Evolutionary conservation across 2,113 vertebrate species (phyloP).

Genomic region (Entelurus aequoreus): DNA sequence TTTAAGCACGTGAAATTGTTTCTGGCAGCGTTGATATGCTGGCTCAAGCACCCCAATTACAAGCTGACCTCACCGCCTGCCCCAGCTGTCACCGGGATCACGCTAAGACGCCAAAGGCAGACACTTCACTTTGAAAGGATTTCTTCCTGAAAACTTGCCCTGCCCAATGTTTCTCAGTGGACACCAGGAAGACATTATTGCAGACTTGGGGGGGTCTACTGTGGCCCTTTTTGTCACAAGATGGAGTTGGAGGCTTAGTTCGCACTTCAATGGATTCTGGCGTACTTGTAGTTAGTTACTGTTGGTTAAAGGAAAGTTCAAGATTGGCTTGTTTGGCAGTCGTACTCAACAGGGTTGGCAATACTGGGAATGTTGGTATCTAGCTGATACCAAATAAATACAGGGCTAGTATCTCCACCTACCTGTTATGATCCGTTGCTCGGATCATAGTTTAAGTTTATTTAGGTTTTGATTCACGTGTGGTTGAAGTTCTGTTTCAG

Average conservation of each 20-base stretch:
- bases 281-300: conserved; percentile 1
- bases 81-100: conserved; percentile 53
- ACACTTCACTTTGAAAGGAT: conserved; percentile 63
- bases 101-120: conserved; percentile 54
- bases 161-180: conserved; percentile 48
- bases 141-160: conserved; percentile 63
- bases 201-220: conserved; percentile 23
- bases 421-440: no score
- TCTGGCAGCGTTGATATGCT: conserved; percentile 36
- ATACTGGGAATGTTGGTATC: no score
- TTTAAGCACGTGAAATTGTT: conserved; percentile 43
- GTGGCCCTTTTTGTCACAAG: conserved; percentile 45
- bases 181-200: conserved; percentile 49
- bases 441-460: no score
- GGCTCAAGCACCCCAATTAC: conserved; percentile 55
- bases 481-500: no score
- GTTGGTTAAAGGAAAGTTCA: no score
- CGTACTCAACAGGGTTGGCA: no score
- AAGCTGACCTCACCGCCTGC: conserved; percentile 42
- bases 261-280: conserved; percentile 31
- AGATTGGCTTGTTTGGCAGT: no score
- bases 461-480: no score
- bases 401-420: no score
- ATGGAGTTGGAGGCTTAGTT: conserved; percentile 34
- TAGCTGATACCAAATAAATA: no score